Evolutionary conservation across 2,888 invertebrate genomes (phyloP).

Genomic region (Cheilosia pagana): DNA sequence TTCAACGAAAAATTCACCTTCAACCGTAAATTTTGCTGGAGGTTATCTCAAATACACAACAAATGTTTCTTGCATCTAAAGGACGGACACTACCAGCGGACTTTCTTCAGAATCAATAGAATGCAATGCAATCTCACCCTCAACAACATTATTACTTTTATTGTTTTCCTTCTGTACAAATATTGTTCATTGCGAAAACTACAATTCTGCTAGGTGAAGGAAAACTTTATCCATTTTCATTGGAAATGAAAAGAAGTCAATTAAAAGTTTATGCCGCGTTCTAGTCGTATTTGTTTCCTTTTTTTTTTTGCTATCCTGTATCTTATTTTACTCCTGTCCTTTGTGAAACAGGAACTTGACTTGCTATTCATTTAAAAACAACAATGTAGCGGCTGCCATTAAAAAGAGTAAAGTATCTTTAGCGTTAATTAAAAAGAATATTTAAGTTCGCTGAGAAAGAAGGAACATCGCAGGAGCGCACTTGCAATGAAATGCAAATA

Average conservation of each 20-base stretch:
- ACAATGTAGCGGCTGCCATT: constrained; percentile 38
- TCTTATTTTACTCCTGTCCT: constrained; percentile 18
- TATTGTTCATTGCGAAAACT: constrained; percentile 47
- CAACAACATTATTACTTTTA: constrained; percentile 39
- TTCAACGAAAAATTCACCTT: too few species aligned
- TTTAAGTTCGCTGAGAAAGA: constrained; percentile 25
- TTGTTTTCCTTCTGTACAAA: constrained; percentile 55
- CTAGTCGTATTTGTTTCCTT: constrained; percentile 31
- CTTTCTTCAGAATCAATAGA: constrained; percentile 26
- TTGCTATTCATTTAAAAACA: constrained; percentile 44
- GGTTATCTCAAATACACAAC: background rate
- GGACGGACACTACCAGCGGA: background rate
- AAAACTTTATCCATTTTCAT: constrained; percentile 68
- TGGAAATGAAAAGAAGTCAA: constrained; percentile 71
- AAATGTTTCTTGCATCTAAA: background rate
- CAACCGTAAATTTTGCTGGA: background rate
- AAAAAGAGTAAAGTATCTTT: constrained; percentile 38
- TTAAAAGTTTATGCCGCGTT: constrained; percentile 66
- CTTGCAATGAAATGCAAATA: constrained; percentile 29
- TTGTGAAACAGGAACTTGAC: constrained; percentile 43
- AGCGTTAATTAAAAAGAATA: constrained; percentile 70
- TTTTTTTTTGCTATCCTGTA: background rate
- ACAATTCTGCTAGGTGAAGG: background rate
- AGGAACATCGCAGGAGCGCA: constrained; percentile 1
- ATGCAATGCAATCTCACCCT: constrained; percentile 6